Evolutionary conservation across 2,113 vertebrate species (phyloP).

Genomic region (Neolamprologus hecqui): DNA sequence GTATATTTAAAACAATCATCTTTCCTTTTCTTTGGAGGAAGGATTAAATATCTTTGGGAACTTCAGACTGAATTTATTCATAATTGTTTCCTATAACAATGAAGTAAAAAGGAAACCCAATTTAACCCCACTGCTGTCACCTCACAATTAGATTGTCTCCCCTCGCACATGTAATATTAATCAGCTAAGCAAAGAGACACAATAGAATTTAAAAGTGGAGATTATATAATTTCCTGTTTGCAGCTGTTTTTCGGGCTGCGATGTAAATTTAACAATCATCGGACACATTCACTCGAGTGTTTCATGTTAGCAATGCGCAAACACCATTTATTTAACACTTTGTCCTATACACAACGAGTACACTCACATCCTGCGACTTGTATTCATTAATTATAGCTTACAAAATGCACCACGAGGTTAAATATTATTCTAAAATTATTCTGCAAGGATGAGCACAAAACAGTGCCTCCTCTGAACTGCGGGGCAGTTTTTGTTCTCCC

Average conservation of each 20-base stretch:
- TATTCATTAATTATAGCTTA: constrained; percentile 25
- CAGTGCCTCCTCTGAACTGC: not conserved
- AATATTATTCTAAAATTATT: constrained; percentile 31
- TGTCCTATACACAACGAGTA: not conserved
- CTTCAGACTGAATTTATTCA: not conserved
- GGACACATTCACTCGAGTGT: not conserved
- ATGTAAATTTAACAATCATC: not conserved
- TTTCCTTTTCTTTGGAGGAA: not conserved
- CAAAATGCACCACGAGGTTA: not conserved
- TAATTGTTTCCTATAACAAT: not conserved
- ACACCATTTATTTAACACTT: not conserved
- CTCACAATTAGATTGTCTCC: not conserved
- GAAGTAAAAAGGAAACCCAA: not conserved
- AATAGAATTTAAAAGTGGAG: not conserved
- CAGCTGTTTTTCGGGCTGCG: not conserved
- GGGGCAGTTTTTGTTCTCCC: not conserved
- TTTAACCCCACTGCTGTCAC: not conserved
- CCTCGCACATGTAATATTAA: not conserved
- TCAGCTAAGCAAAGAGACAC: not conserved
- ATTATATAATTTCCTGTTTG: not conserved
- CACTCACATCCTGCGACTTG: not conserved
- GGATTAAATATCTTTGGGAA: not conserved
- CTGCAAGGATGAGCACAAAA: constrained; percentile 30
- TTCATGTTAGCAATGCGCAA: not conserved
- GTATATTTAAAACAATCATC: not conserved